phyloP scores from a whole-genome alignment of 2,797 vertebrate species.

The Argyrosomus regius region DNA sequence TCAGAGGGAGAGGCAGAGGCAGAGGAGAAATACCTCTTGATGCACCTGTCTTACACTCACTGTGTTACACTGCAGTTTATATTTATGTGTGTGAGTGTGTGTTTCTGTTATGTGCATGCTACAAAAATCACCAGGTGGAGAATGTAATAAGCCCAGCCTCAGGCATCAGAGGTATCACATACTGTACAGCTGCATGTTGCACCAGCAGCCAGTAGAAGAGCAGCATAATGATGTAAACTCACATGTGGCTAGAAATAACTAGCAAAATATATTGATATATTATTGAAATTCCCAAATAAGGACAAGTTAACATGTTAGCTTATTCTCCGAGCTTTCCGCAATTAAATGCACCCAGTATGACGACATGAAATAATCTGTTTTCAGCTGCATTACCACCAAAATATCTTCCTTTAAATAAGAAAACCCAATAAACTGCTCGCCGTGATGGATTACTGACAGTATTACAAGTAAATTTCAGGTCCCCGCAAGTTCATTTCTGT shows the following conservation, averaged over 20 bases:
- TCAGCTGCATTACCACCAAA: no score
- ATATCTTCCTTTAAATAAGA: no score
- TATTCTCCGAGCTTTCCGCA: no score
- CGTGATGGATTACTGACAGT: neutral
- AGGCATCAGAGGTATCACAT: slow-evolving; percentile 6
- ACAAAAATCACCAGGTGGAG: slow-evolving; percentile 32
- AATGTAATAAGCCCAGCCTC: slow-evolving; percentile 21
- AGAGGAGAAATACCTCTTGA: slow-evolving; percentile 16
- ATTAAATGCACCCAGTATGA: no score
- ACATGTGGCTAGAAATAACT: neutral
- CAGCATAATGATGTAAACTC: neutral
- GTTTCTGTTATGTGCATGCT: slow-evolving; percentile 43
- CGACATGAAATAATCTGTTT: neutral
- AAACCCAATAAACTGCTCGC: neutral
- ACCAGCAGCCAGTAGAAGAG: slow-evolving; percentile 15
- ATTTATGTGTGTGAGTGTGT: slow-evolving; percentile 12
- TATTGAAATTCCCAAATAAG: neutral
- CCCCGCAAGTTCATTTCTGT: neutral
- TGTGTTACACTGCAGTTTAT: neutral
- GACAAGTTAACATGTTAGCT: neutral
- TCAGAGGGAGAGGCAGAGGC: slow-evolving; percentile 28
- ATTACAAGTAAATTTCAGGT: slow-evolving; percentile 3
- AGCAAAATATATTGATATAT: neutral
- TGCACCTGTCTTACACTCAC: slow-evolving; percentile 12
- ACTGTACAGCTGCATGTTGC: slow-evolving; percentile 9